Evolutionary conservation across 2,888 invertebrate species (phyloP).

Genomic region (Parapristionchus giblindavisi): DNA sequence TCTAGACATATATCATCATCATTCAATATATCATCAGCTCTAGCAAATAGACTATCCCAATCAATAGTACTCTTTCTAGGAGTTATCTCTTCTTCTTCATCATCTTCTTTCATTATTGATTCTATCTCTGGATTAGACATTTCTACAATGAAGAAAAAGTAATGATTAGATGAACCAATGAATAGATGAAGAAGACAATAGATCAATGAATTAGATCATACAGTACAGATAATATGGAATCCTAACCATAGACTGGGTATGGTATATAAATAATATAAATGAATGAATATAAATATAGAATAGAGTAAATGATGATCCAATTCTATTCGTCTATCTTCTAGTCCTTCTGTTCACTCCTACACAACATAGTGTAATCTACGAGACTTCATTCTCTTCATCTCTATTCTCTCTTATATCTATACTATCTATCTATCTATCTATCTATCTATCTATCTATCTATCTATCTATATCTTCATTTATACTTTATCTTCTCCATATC

Average conservation of each 20-base stretch:
- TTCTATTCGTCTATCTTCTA: too few relatives aligned
- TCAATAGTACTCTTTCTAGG: constrained; percentile 1
- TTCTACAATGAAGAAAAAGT: constrained; percentile 7
- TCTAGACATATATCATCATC: constrained; percentile 24
- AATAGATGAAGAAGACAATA: too few relatives aligned
- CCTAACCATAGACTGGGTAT: too few relatives aligned
- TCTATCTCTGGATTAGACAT: constrained; percentile 26
- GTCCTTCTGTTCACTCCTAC: too few relatives aligned
- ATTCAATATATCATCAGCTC: constrained; percentile 12
- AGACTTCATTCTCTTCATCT: too few relatives aligned
- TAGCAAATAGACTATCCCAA: constrained; percentile 31
- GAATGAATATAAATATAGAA: too few relatives aligned
- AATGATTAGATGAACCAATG: too few relatives aligned
- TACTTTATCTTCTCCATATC: not conserved
- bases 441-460: constrained; percentile 19
- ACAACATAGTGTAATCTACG: too few relatives aligned
- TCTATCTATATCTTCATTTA: constrained; percentile 8
- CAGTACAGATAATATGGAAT: too few relatives aligned
- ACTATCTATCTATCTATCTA: not conserved
- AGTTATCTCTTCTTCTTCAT: constrained; percentile 5
- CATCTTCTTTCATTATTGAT: constrained; percentile 24
- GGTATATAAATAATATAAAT: too few relatives aligned
- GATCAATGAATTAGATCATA: not conserved
- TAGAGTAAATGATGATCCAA: too few relatives aligned
- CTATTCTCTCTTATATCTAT: too few relatives aligned